phyloP scores from a whole-genome alignment of 2,797 vertebrate species.

The Semaprochilodus insignis region DNA sequence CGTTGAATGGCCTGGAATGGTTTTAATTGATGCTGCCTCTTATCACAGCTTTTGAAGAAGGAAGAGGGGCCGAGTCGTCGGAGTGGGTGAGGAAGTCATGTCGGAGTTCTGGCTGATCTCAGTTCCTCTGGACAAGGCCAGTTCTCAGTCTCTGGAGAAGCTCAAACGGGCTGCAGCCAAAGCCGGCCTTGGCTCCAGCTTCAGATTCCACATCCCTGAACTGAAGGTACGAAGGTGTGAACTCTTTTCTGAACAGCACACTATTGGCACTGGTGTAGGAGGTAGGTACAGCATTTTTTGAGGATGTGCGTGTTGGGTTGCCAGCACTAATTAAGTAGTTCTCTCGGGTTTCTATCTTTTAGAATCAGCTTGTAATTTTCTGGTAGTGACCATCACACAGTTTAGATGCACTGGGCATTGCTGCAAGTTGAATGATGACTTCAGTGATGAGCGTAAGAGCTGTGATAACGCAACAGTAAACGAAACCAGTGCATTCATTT shows the following conservation, averaged over 20 bases:
- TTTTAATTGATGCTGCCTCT: slow-evolving; percentile 38
- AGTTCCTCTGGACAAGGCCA: slow-evolving; percentile 91
- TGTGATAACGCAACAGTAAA: too few relatives aligned
- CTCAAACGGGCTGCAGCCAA: slow-evolving; percentile 86
- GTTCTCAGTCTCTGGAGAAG: slow-evolving; percentile 85
- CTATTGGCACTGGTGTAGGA: too few relatives aligned
- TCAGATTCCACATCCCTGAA: slow-evolving; percentile 90
- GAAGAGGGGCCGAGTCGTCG: neutral
- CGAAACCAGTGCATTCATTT: too few relatives aligned
- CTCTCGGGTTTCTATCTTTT: slow-evolving; percentile 72
- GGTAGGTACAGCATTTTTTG: slow-evolving; percentile 49
- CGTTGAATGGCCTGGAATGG: neutral
- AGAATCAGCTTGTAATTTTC: slow-evolving; percentile 21
- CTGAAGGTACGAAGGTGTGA: slow-evolving; percentile 84
- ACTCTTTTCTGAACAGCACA: too few relatives aligned
- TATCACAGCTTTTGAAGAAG: slow-evolving; percentile 43
- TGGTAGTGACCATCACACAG: neutral
- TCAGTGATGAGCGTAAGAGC: too few relatives aligned
- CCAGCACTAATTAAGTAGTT: slow-evolving; percentile 69
- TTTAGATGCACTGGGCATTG: neutral
- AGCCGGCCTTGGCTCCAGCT: slow-evolving; percentile 85
- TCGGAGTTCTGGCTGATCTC: slow-evolving; percentile 94
- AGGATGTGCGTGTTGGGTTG: slow-evolving; percentile 73
- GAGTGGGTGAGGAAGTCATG: slow-evolving; percentile 73
- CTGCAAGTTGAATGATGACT: too few relatives aligned